Base-by-base conservation (phyloP, 2,888 invertebrate genomes). In the Drosophila recens region DNA sequence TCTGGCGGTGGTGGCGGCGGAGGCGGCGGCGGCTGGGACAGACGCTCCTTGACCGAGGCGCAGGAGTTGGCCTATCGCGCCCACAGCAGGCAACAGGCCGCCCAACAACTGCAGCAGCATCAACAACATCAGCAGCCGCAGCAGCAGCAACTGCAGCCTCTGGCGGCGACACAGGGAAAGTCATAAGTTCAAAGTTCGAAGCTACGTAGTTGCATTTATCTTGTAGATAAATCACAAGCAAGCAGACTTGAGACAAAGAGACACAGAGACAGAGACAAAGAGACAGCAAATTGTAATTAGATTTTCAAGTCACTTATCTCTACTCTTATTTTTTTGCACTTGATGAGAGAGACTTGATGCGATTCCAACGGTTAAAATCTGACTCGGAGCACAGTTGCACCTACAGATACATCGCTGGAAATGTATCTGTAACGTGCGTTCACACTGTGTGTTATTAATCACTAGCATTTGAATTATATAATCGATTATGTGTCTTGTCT, bases 1-100 rank as follows among this genome's bases (percentile, higher is more conserved):
- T 92, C 87, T 61, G 84, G 82, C 62, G 90, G 94, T 90, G 90
- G 90, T 45, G 94, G 94, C 34, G 93, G 93, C 13, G 94, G 95
- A 8, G 94, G 94, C 92, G 93, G 94, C 61, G 94, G 95, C 45
- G 95, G 95, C 56, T 96, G 96, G 96, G 97, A 97, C 91, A 94
- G 96, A 74, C 94, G 97, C 59, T 94, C 95, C 0, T 92, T 95
- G 61, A 92, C 93, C 76, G 92, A 93, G 64, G 94, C 95, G 2
- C 95, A 95, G 80, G 95, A 95, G 70, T 89, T 96, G 67, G 96
- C 97, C 1, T 97, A 97, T 92, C 95, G 95, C 38, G 95, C 95
- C 0, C 95, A 96, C 89, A 91, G 89, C 62, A 93, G 93, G 33
- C 91, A 93, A 83, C 93, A 92, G 79, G 75, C 84, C 30, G 77